Base-by-base conservation (phyloP, 2,888 invertebrate genomes). In the Nasonovia ribisnigri region DNA sequence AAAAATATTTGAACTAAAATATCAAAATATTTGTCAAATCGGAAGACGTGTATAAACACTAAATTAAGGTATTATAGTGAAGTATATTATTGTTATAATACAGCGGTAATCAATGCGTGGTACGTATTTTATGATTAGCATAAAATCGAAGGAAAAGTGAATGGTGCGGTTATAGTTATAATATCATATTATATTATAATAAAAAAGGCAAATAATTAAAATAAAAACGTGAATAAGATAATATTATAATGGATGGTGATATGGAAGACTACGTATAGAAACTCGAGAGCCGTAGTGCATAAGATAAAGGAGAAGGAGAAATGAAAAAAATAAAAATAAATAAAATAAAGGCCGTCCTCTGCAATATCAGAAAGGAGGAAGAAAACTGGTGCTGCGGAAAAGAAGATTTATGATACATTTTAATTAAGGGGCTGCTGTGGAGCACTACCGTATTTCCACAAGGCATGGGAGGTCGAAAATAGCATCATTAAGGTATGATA, bases 371-470 rank as follows among this genome's bases (percentile, higher is more conserved):
- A 29, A 29, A 24, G 20, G 36, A 48, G 60, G 60, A 46, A 4
- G 60, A 16, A 16, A 54, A 54, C 48, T 36, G 86, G 46, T 3
- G 54, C 4, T 3, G 54, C 10, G 84, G 84, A 36, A 84, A 89
- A 93, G 43, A 93, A 93, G 93, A 93, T 93, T 93, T 93, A 93
- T 90, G 84, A 48, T 36, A 60, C 93, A 48, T 93, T 93, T 93
- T 93, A 93, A 93, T 93, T 93, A 93, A 93, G 89, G 48, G 84
- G 42, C 3, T 67, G 84, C 36, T 54, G 67, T 10, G 42, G 42
- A 84, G 26, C 26, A 13, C 16, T n/a, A 42, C 84, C 29, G 84
- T 89, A 88, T 93, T 92, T 84, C 84, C 42, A 16, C 48, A 26
- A 11, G n/a, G 11, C 11, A 48, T 42, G 42, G 36, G 6, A 16